Base-by-base conservation (phyloP, 2,888 invertebrate genomes). In the Lasius platythorax region DNA sequence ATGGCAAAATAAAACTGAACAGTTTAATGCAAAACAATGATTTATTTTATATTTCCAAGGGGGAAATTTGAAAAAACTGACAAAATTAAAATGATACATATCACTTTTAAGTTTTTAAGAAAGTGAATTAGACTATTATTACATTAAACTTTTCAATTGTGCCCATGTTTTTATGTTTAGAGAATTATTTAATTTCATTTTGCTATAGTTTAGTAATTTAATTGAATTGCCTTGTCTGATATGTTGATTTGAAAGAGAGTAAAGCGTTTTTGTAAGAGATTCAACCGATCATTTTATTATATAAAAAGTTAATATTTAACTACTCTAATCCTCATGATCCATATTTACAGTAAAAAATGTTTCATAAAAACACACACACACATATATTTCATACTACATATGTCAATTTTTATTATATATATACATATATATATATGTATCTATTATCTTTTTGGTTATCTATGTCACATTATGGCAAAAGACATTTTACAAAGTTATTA, bases 161-260 rank as follows among this genome's bases (percentile, higher is more conserved):
- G 33, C 43, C n/a, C 40, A 46, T 63, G 61, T 68, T 86, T 85
- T 82, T 86, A 85, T 79, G 86, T 88, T 92, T 75, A 89, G 83
- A 88, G 86, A 92, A 88, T 92, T 87, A 85, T 79, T 88, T 87
- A 89, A 92, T 92, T 89, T 37, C 68, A 85, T 88, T 91, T 87
- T 83, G 82, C 63, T 79, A 61, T 40, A 58, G 85, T 90, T 90
- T 76, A 87, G 83, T 82, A 82, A 89, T 91, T 91, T 89, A 87
- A 87, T 87, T 88, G 84, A 88, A 88, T 87, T 87, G n/a, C 40
- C 63, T 86, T 85, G 56, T 12, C 43, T 83, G 66, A 72, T 68
- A 75, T 67, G 46, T 50, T 78, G 46, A 3, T 68, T 28, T 30
- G 11, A 43, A 1, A 9, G 8, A 28, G 50, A 50, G 37, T n/a